Evolutionary conservation across 2,888 invertebrate genomes (phyloP).

Genomic region (Drosophila pseudotakahashii): DNA sequence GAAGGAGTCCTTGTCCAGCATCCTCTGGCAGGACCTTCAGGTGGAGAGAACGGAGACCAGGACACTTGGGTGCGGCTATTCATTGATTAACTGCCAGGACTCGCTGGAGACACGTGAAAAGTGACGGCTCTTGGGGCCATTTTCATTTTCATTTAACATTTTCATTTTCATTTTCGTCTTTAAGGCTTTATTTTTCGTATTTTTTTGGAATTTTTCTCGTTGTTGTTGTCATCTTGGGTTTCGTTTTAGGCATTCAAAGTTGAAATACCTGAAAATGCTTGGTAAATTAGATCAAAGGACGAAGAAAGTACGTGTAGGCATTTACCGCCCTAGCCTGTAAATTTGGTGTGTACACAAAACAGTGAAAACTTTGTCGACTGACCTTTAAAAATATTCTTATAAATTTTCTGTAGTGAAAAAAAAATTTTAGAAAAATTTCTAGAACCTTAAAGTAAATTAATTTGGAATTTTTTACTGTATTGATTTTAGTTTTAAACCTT

Average conservation of each 20-base stretch:
- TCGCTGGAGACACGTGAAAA: constrained; percentile 21
- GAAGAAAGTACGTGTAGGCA: constrained; percentile 62
- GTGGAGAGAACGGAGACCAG: neutral
- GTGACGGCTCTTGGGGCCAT: constrained; percentile 21
- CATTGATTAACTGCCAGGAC: constrained; percentile 70
- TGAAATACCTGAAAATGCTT: constrained; percentile 77
- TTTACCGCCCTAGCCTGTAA: constrained; percentile 37
- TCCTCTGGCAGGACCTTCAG: neutral
- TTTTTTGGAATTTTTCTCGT: constrained; percentile 14
- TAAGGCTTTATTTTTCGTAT: neutral
- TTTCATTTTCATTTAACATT: constrained; percentile 69
- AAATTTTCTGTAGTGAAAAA: too few relatives aligned
- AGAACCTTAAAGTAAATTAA: too few relatives aligned
- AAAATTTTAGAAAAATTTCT: too few relatives aligned
- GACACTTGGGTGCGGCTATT: constrained; percentile 41
- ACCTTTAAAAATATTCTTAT: neutral
- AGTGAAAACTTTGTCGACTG: neutral
- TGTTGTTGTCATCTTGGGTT: constrained; percentile 53
- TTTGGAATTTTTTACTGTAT: too few relatives aligned
- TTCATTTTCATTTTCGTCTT: constrained; percentile 49
- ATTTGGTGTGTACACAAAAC: neutral
- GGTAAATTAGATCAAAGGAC: constrained; percentile 77
- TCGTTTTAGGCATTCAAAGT: constrained; percentile 67
- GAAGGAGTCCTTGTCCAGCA: constrained; percentile 1
- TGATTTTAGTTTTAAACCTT: too few relatives aligned